These are phyloP conservation scores for Microtus pennsylvanicus DNA, from an alignment of 2,113 vertebrate species.

Conservation along the genomic window DNA sequence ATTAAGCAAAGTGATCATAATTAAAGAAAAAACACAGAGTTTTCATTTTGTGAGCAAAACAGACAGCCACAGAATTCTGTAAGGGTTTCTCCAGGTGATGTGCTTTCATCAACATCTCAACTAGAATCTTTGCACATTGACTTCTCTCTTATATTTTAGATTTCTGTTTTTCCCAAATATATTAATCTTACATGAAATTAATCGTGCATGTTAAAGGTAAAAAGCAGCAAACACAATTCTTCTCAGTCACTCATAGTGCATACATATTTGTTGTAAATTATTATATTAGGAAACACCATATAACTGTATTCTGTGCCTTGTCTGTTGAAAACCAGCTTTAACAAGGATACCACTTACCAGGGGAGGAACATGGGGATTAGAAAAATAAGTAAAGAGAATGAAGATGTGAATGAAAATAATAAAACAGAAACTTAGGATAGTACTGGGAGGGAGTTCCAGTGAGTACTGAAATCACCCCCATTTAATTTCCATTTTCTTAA, in stretches of 20 bases:
- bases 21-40: background rate
- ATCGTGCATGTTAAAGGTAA: background rate
- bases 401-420: no score
- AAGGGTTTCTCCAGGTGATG: background rate
- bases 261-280: background rate
- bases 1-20: background rate
- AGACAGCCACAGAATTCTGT: background rate
- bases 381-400: no score
- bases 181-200: background rate
- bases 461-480: no score
- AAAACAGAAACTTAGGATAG: no score
- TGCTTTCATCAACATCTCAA: background rate
- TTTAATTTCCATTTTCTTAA: no score
- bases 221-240: background rate
- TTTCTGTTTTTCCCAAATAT: background rate
- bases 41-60: background rate
- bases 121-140: background rate
- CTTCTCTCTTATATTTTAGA: background rate
- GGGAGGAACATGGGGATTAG: no score
- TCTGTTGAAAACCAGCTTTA: no score
- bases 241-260: background rate
- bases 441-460: no score
- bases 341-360: no score
- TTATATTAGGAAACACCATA: background rate
- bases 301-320: background rate